phyloP scores from a whole-genome alignment of 2,888 invertebrate species.

The Atrina japonica region DNA sequence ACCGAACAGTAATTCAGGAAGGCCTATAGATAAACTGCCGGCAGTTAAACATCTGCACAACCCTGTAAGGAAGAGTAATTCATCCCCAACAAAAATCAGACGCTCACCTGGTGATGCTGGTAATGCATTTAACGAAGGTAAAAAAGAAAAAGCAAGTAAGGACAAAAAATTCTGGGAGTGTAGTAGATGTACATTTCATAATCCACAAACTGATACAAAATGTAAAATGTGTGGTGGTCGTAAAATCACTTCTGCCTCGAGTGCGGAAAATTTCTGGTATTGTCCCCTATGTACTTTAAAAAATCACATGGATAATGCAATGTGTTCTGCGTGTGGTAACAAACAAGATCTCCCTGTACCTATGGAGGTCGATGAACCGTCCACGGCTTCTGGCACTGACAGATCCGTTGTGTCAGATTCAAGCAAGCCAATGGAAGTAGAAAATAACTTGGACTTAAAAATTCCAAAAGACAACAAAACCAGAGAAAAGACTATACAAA shows the following conservation, averaged over 20 bases:
- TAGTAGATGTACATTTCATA: slow-evolving; percentile 92
- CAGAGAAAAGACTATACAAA: slow-evolving; percentile 5
- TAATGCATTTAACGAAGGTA: background rate
- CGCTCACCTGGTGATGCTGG: slow-evolving; percentile 9
- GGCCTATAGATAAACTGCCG: slow-evolving; percentile 27
- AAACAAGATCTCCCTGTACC: slow-evolving; percentile 25
- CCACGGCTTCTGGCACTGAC: background rate
- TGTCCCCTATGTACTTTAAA: slow-evolving; percentile 67
- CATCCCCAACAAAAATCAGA: slow-evolving; percentile 16
- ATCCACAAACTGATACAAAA: slow-evolving; percentile 86
- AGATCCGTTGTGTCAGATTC: background rate
- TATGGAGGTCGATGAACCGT: background rate
- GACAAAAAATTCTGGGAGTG: slow-evolving; percentile 86
- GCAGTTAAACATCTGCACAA: slow-evolving; percentile 7
- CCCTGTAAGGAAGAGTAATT: slow-evolving; percentile 10
- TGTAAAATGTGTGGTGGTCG: slow-evolving; percentile 91
- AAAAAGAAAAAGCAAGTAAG: slow-evolving; percentile 15
- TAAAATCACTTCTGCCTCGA: slow-evolving; percentile 33
- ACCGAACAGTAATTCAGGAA: background rate
- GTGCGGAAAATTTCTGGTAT: slow-evolving; percentile 54
- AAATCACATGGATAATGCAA: slow-evolving; percentile 48
- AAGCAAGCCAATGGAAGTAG: background rate
- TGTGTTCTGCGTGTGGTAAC: slow-evolving; percentile 59
- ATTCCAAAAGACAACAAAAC: background rate
- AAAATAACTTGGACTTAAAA: background rate